Evolutionary conservation across 2,113 vertebrate genomes (phyloP), one percentile per base, ranked within the genome.

Genomic region (Zapus hudsonius): DNA sequence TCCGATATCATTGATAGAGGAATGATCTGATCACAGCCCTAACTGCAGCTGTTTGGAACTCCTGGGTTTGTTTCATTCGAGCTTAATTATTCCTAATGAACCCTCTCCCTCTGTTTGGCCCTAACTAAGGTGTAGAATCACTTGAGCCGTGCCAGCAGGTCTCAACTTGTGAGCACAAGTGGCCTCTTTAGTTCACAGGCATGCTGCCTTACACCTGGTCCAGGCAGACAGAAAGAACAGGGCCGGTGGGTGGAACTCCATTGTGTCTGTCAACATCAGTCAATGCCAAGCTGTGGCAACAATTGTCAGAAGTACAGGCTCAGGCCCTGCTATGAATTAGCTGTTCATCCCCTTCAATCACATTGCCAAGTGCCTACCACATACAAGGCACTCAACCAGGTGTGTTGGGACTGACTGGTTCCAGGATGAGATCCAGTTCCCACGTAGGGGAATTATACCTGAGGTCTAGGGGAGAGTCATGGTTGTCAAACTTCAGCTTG

Each of bases 51-150:
- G 87, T 80, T 52, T 91, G 91, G 78, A 84, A 96, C 84, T 94
- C 96, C 96, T 94, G 84, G 95, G 95, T 96, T 97, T 97, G 91
- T 96, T 97, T 91, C 94, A 91, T 95, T 90, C 90, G 84, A 85
- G 64, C 94, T 97, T 94, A 96, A 97, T 96, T 96, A 97, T 96
- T 95, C 91, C 94, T 97, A 96, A 97, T 96, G 95, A 97, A 96
- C 91, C 38, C n/a, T 91, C 84, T 93, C 81, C 81, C 84, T 96
- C 84, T 96, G 91, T 96, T 96, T 97, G 94, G 87, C 93, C 95
- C 91, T 88, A 92, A 93, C 96, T 86, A 94, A 96, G 96, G 84
- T 92, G 91, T 95, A 94, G 91, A 82, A 96, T 95, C 95, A 94
- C 93, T 97, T 96, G 95, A 97, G 78, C 92, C 82, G 73, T 83